phyloP scores from a whole-genome alignment of 1,140 invertebrate genomes.

The Akabosia matsudoensis region DNA sequence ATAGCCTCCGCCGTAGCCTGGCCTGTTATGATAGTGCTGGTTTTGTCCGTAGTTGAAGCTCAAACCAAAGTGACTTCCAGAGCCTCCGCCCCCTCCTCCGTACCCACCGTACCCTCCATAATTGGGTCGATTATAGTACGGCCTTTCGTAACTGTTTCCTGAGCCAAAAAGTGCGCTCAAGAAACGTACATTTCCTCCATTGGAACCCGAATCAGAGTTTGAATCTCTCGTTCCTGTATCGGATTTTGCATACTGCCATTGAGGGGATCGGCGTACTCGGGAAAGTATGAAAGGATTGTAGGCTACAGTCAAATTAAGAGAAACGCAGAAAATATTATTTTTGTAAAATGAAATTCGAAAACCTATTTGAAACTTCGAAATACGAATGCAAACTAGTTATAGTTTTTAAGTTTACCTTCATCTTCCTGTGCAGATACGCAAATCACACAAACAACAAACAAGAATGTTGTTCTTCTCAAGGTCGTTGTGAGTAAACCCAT shows the following conservation, averaged over 20 bases:
- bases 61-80: not conserved
- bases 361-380: not conserved
- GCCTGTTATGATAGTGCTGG: not conserved
- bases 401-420: no score
- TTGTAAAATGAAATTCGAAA: not conserved
- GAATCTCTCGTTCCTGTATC: not conserved
- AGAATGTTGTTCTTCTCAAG: no score
- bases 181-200: not conserved
- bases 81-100: not conserved
- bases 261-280: not conserved
- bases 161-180: not conserved
- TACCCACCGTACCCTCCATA: not conserved
- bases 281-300: not conserved
- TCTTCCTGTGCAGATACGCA: no score
- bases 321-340: not conserved
- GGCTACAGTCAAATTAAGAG: not conserved
- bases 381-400: no score
- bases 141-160: not conserved
- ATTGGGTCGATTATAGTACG: not conserved
- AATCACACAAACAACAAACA: no score
- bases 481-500: no score
- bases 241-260: not conserved
- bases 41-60: not conserved
- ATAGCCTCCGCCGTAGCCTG: not conserved
- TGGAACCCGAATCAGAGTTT: not conserved